Percentiles rank a stretch among this genome's conserved stretches.
Conservation (phyloP, 2,113 vertebrate species). For the Pristiophorus japonicus region DNA sequence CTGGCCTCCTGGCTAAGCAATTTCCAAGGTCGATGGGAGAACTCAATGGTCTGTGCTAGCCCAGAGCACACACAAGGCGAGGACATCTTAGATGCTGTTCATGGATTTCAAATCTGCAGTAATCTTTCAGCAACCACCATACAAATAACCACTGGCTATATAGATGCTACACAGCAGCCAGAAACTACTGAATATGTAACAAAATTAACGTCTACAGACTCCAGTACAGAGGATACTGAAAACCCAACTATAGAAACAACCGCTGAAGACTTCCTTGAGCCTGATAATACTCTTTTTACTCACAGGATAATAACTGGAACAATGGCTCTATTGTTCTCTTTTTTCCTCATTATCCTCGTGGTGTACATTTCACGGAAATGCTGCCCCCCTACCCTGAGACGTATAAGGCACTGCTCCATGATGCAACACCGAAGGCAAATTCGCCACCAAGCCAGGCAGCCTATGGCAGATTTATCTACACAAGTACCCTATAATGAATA, state of each 20-base stretch:
- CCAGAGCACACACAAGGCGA: conserved; percentile 95
- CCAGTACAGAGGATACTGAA: conserved; percentile 54
- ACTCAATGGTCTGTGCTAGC: conserved; percentile 88
- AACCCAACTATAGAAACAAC: conserved; percentile 49
- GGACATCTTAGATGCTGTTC: conserved; percentile 95
- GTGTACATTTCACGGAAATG: conserved; percentile 98
- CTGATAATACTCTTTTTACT: conserved; percentile 91
- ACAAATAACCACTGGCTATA: conserved; percentile 66
- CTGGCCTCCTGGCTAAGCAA: conserved; percentile 87
- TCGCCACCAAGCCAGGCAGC: conserved; percentile 92
- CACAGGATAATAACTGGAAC: conserved; percentile 96
- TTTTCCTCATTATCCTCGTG: conserved; percentile 99
- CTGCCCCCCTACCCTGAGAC: conserved; percentile 90
- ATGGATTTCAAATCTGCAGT: conserved; percentile 97
- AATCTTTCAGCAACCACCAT: conserved; percentile 83
- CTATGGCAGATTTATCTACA: conserved; percentile 91
- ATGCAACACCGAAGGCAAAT: conserved; percentile 96
- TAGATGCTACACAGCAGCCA: conserved; percentile 52
- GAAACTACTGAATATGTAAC: conserved; percentile 79
- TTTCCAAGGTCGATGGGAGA: conserved; percentile 96
- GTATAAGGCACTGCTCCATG: conserved; percentile 94
- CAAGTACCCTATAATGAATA: conserved; percentile 98
- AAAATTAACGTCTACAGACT: conserved; percentile 49
- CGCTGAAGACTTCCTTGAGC: conserved; percentile 73
- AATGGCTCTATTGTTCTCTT: conserved; percentile 97